Evolutionary conservation across 2,113 vertebrate genomes (phyloP).

Genomic region (Centrocercus urophasianus): DNA sequence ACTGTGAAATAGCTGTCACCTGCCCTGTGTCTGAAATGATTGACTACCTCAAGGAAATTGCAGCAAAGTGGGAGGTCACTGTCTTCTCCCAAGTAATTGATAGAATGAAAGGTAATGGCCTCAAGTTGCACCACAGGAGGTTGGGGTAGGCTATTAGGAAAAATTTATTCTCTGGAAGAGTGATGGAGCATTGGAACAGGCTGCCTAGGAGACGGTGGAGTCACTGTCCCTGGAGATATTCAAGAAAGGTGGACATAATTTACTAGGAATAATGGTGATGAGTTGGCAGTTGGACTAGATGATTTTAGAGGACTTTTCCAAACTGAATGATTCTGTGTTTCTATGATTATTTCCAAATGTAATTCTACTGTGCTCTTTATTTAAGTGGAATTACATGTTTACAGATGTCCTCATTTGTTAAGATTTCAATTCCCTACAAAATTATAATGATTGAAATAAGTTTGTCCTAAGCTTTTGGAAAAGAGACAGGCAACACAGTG

Average conservation of each 20-base stretch:
- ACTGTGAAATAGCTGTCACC: conserved; percentile 1
- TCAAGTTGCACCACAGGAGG: background rate
- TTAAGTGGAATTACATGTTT: conserved; percentile 15
- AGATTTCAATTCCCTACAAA: background rate
- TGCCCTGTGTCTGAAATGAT: background rate
- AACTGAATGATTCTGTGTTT: background rate
- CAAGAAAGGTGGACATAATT: background rate
- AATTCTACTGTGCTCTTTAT: background rate
- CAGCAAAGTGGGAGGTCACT: background rate
- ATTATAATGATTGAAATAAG: background rate
- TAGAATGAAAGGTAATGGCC: background rate
- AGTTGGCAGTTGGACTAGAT: background rate
- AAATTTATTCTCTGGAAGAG: background rate
- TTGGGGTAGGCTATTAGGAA: background rate
- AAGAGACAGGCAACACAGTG: background rate
- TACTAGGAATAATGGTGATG: background rate
- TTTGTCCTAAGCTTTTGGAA: background rate
- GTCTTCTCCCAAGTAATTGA: background rate
- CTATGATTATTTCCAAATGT: background rate
- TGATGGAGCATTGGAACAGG: background rate
- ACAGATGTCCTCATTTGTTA: background rate
- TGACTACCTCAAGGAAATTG: background rate
- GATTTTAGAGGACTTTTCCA: background rate
- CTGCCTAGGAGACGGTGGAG: background rate
- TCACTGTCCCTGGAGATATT: background rate